These are phyloP conservation scores for Drosophila pruinosa DNA, from an alignment of 1,140 invertebrate genomes.

Conservation along the genomic window DNA sequence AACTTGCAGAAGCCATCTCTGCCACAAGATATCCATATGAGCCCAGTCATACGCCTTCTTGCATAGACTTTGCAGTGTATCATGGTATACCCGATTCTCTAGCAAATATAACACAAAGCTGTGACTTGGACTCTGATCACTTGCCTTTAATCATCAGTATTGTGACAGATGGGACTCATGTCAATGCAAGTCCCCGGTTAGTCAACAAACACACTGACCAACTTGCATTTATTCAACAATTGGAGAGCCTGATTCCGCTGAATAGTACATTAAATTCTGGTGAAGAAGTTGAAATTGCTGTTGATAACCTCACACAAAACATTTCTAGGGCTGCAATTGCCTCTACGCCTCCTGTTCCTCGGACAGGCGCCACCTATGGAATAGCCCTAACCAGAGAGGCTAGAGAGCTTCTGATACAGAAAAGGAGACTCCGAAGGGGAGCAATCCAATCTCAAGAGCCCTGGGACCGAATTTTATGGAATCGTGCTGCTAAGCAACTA, in stretches of 20 bases:
- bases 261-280: too few relatives aligned
- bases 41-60: background rate
- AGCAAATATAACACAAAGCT: background rate
- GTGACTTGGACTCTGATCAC: background rate
- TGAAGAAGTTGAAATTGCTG: too few relatives aligned
- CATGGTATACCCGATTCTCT: background rate
- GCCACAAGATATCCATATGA: background rate
- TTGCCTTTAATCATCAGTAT: background rate
- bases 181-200: background rate
- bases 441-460: conserved; percentile 15
- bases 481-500: background rate
- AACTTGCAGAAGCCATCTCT: background rate
- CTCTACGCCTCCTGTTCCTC: too few relatives aligned
- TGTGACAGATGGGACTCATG: background rate
- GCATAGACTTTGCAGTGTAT: background rate
- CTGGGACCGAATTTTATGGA: conserved; percentile 13
- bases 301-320: too few relatives aligned
- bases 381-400: background rate
- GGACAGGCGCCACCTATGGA: too few relatives aligned
- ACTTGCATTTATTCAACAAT: conserved; percentile 1
- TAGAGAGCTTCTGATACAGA: background rate
- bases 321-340: too few relatives aligned
- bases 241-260: too few relatives aligned
- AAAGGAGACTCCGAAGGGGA: background rate
- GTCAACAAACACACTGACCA: conserved; percentile 13